Evolutionary conservation across 2,888 invertebrate genomes (phyloP).

Genomic region (Drosophila ezoana): DNA sequence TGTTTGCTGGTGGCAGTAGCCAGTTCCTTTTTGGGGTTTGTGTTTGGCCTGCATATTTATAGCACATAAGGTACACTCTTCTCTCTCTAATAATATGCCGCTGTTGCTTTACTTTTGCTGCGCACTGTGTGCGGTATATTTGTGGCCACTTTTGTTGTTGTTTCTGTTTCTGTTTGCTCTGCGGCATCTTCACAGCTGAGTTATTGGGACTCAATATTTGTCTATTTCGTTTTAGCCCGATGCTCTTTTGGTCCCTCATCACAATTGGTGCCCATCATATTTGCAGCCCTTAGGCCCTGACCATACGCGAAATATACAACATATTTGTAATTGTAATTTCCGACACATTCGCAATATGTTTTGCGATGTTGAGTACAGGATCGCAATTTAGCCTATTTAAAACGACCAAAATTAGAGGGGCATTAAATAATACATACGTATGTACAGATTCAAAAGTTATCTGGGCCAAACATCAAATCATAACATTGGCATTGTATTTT

Average conservation of each 20-base stretch:
- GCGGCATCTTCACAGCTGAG: conserved; percentile 77
- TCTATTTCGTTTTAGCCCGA: conserved; percentile 56
- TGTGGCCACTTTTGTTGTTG: conserved; percentile 30
- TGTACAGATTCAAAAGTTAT: too few species aligned
- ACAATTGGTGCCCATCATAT: conserved; percentile 10
- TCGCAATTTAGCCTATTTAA: too few species aligned
- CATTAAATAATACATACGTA: too few species aligned
- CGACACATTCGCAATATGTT: conserved; percentile 31
- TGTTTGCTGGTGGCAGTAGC: conserved; percentile 60
- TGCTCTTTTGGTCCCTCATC: conserved; percentile 10
- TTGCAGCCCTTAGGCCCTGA: conserved; percentile 1
- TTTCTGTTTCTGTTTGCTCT: conserved; percentile 60
- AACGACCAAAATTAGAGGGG: too few species aligned
- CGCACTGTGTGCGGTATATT: conserved; percentile 40
- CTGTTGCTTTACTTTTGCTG: conserved; percentile 49
- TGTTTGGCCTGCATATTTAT: conserved; percentile 67
- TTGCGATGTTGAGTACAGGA: background rate
- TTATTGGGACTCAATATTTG: conserved; percentile 75
- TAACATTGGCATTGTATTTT: too few species aligned
- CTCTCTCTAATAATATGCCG: conserved; percentile 33
- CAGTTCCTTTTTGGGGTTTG: conserved; percentile 40
- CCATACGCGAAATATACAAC: background rate
- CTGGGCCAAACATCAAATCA: too few species aligned
- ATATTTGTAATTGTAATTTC: conserved; percentile 61
- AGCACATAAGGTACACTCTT: conserved; percentile 29